Conservation (phyloP, 2,797 vertebrate species). For the Trachurus trachurus region DNA sequence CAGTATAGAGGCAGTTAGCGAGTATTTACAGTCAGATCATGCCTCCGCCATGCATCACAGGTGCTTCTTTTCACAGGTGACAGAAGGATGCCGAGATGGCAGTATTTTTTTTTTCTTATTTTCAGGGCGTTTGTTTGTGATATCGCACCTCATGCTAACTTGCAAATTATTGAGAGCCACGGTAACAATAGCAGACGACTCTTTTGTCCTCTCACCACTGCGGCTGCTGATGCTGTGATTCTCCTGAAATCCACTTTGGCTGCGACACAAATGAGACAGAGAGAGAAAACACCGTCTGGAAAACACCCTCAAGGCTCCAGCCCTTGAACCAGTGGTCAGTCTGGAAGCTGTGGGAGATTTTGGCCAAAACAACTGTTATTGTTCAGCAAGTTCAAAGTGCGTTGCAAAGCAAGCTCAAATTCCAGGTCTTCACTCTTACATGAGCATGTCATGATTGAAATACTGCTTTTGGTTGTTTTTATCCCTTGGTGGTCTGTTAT, state of each 20-base stretch:
- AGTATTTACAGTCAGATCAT: slow-evolving; percentile 49
- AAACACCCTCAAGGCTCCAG: slow-evolving; percentile 64
- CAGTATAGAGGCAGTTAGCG: slow-evolving; percentile 17
- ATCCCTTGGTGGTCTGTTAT: neutral
- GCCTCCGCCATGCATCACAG: slow-evolving; percentile 27
- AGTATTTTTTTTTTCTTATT: slow-evolving; percentile 51
- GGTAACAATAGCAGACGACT: slow-evolving; percentile 79
- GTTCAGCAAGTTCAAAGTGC: slow-evolving; percentile 46
- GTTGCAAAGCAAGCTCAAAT: slow-evolving; percentile 2
- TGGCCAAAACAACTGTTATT: slow-evolving; percentile 54
- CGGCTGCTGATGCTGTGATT: slow-evolving; percentile 75
- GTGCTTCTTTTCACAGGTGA: slow-evolving; percentile 78
- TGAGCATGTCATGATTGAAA: slow-evolving; percentile 2
- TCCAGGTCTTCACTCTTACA: slow-evolving; percentile 1
- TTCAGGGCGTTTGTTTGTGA: slow-evolving; percentile 75
- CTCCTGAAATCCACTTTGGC: slow-evolving; percentile 71
- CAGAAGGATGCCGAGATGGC: slow-evolving; percentile 77
- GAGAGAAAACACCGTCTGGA: slow-evolving; percentile 72
- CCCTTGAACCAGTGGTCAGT: slow-evolving; percentile 60
- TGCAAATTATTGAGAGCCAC: slow-evolving; percentile 81
- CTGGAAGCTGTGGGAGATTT: slow-evolving; percentile 64
- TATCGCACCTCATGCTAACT: slow-evolving; percentile 83
- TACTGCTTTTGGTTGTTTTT: neutral
- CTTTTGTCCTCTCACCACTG: slow-evolving; percentile 80
- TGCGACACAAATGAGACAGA: slow-evolving; percentile 64